These are phyloP conservation scores for Paramisgurnus dabryanus DNA, from an alignment of 2,113 vertebrate species.

Conservation along the genomic window DNA sequence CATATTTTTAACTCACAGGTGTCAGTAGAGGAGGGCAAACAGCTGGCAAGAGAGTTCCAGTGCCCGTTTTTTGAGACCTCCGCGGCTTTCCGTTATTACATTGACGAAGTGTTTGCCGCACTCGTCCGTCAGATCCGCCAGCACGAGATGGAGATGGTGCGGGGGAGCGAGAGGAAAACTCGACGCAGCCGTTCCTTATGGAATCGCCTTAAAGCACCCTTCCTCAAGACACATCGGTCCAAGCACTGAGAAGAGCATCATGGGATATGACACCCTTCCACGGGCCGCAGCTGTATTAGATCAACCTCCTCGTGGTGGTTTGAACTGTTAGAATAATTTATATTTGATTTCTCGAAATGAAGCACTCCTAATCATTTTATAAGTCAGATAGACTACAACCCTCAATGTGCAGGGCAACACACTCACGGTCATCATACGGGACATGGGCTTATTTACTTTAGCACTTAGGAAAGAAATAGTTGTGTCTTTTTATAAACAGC, in stretches of 20 bases:
- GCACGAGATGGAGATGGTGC: conserved; percentile 75
- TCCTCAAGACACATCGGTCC: conserved; percentile 81
- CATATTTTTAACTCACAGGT: conserved; percentile 70
- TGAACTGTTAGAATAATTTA: conserved; percentile 25
- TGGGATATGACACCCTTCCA: background rate
- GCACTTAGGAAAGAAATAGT: conserved; percentile 38
- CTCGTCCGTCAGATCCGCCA: conserved; percentile 85
- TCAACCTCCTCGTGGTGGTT: conserved; percentile 3
- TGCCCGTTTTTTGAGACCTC: conserved; percentile 89
- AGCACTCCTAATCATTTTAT: conserved; percentile 39
- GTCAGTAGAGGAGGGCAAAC: conserved; percentile 81
- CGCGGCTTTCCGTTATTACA: conserved; percentile 82
- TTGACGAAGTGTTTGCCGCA: conserved; percentile 85
- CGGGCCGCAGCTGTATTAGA: conserved; percentile 3
- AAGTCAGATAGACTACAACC: conserved; percentile 18
- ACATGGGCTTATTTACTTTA: conserved; percentile 34
- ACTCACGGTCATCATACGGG: background rate
- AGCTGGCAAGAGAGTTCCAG: conserved; percentile 81
- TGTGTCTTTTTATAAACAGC: conserved; percentile 27
- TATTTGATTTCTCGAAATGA: conserved; percentile 24
- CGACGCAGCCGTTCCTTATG: conserved; percentile 78
- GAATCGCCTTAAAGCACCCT: conserved; percentile 81
- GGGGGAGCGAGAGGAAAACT: conserved; percentile 76
- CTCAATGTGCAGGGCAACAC: conserved; percentile 44
- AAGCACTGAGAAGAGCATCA: conserved; percentile 52